phyloP scores from a whole-genome alignment of 2,113 vertebrate species.

The Pseudolaguvia tuberculata region DNA sequence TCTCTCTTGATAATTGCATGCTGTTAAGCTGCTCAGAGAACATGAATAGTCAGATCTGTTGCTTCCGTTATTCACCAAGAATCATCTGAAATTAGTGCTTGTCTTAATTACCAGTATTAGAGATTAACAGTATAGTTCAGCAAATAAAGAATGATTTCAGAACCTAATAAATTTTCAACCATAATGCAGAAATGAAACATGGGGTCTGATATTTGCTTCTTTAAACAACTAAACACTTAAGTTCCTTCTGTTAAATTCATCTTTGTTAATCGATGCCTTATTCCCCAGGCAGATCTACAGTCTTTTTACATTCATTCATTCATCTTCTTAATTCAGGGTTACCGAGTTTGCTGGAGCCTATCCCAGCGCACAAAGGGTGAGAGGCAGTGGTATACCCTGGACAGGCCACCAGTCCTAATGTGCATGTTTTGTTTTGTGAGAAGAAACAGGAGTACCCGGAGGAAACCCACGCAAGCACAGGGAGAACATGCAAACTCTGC shows the following conservation, averaged over 20 bases:
- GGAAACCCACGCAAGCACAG: too few relatives aligned
- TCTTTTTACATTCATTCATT: not conserved
- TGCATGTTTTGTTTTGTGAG: too few relatives aligned
- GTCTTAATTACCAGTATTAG: constrained; percentile 19
- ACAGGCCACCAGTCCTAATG: too few relatives aligned
- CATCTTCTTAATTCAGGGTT: too few relatives aligned
- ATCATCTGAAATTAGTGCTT: not conserved
- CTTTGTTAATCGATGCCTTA: not conserved
- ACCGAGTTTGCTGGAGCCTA: too few relatives aligned
- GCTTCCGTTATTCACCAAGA: not conserved
- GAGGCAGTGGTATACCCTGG: too few relatives aligned
- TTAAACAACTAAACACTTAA: not conserved
- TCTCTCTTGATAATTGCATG: constrained; percentile 7
- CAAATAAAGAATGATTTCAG: not conserved
- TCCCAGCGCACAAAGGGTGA: too few relatives aligned
- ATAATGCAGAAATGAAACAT: not conserved
- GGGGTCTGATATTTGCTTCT: not conserved
- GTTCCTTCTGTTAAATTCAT: too few relatives aligned
- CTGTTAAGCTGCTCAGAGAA: constrained; percentile 44
- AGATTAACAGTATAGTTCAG: not conserved
- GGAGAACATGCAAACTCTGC: too few relatives aligned
- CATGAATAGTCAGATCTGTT: not conserved
- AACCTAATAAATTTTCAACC: not conserved
- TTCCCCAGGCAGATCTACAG: not conserved
- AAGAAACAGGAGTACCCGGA: too few relatives aligned